Base-by-base conservation (phyloP, 2,797 vertebrate genomes). In the Lepus townsendii region DNA sequence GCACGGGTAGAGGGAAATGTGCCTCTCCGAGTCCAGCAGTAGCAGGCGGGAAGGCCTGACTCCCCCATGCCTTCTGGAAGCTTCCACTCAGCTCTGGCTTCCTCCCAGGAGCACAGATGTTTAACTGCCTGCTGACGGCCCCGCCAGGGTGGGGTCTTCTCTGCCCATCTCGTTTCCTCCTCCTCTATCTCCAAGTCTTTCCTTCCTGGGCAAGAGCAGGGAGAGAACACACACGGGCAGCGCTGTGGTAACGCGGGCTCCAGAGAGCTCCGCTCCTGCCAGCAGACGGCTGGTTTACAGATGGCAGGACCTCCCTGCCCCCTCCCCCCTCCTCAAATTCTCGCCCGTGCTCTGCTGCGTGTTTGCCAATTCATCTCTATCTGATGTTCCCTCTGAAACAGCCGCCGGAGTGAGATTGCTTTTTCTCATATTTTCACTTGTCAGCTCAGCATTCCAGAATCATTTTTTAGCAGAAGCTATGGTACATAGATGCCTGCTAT, bases 121-220 rank as follows among this genome's bases (percentile, higher is more conserved):
- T 90, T 71, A 54, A 62, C n/a, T 78, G 78, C 17, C 24, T 90
- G 10, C 26, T 87, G 77, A 83, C 62, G 71, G 83, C 30, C 63
- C n/a, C 62, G 0, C 35, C n/a, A 35, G 38, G 30, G 76, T 17
- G 12, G 7, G 27, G 47, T 52, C 72, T 80, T 92, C 78, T 79
- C 79, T 32, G 85, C 50, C 76, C 52, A 62, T 88, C 88, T 97
- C 63, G 75, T 96, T 93, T 96, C 90, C 90, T 93, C 62, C 82
- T 77, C 62, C 9, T 50, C 3, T 65, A 77, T 77, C 77, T 93
- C 83, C 72, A 35, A 86, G 80, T 96, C 89, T 80, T 94, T 84
- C 52, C 78, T 91, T 79, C 76, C 63, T 72, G 75, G 90, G 69
- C 76, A 72, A 30, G 83, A 83, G 76, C 42, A 90, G 76, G 50